Conservation (phyloP, 2,888 invertebrate genomes). For the Cheilosia pagana region DNA sequence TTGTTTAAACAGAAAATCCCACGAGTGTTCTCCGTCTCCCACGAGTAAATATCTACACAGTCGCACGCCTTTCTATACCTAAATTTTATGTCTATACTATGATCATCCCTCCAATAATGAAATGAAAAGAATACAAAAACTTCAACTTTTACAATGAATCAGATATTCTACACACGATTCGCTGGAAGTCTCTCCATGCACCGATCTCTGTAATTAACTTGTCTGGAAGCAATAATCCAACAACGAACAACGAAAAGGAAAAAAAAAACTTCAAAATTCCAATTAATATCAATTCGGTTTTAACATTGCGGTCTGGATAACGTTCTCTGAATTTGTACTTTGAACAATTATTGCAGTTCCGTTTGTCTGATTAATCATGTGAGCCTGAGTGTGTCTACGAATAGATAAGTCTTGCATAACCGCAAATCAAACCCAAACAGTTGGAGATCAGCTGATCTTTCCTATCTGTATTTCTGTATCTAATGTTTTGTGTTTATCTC, state of each 20-base stretch:
- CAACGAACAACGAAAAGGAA: neutral
- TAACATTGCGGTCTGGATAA: conserved; percentile 32
- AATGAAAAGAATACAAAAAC: too few relatives aligned
- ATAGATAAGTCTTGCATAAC: conserved; percentile 34
- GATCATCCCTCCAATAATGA: too few relatives aligned
- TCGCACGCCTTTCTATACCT: neutral
- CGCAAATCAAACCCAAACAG: conserved; percentile 3
- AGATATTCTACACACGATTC: neutral
- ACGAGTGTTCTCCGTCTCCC: too few relatives aligned
- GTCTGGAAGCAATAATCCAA: conserved; percentile 17
- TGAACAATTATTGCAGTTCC: conserved; percentile 42
- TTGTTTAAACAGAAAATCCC: too few relatives aligned
- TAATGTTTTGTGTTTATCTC: conserved; percentile 10
- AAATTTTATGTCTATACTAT: neutral
- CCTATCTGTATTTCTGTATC: neutral
- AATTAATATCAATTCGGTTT: conserved; percentile 53
- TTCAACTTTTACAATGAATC: conserved; percentile 5
- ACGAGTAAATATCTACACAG: too few relatives aligned
- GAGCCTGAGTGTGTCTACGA: conserved; percentile 22
- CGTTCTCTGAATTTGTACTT: conserved; percentile 12
- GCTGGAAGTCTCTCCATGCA: conserved; percentile 9
- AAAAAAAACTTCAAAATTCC: conserved; percentile 21
- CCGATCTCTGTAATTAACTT: conserved; percentile 26
- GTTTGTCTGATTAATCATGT: conserved; percentile 46
- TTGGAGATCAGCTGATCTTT: conserved; percentile 12